Base-by-base conservation (phyloP, 2,888 invertebrate species). In the Pelosia muscerda region DNA sequence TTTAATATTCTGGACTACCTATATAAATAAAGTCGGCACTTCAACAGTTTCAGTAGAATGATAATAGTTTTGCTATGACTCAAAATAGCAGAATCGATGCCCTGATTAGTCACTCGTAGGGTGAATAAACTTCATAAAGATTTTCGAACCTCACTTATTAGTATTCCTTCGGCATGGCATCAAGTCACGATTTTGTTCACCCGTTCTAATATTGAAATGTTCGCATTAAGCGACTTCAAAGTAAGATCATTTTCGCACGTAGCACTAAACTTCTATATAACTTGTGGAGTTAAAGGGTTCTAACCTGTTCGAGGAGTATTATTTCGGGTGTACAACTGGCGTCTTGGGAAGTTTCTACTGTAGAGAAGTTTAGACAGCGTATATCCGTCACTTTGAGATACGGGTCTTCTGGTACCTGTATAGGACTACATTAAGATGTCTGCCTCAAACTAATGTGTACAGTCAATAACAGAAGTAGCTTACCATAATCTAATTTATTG, bases 311-410 rank as follows among this genome's bases (percentile, higher is more conserved):
- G 55, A 87, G 87, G 26, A 84, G 78, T 79, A 83, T 84, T 73
- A 81, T 85, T 79, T 88, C 85, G 65, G 85, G 76, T 73, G 86
- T 81, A 84, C 93, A 92, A 69, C 88, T 87, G 63, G 79, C 79
- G 73, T 92, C 90, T 85, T 90, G 89, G 84, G 92, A 93, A 83
- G 91, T 92, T 88, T 90, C 88, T n/a, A 90, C 90, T 63, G 89
- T 82, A 49, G 90, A 87, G 85, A 90, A 91, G 87, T 92, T 92
- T 49, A 92, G 85, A 78, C 92, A 92, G 66, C 86, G 86, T 77
- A 92, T 89, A 83, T 86, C 86, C 77, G 91, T 90, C 73, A 90
- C 87, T 84, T 87, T 88, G 72, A 92, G 90, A 82, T 91, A 91
- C 54, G 92, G 90, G 76, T 92, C 92, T 59, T 87, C 75, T 15